Base-by-base conservation (phyloP, 2,113 vertebrate genomes). In the Pedetes capensis region DNA sequence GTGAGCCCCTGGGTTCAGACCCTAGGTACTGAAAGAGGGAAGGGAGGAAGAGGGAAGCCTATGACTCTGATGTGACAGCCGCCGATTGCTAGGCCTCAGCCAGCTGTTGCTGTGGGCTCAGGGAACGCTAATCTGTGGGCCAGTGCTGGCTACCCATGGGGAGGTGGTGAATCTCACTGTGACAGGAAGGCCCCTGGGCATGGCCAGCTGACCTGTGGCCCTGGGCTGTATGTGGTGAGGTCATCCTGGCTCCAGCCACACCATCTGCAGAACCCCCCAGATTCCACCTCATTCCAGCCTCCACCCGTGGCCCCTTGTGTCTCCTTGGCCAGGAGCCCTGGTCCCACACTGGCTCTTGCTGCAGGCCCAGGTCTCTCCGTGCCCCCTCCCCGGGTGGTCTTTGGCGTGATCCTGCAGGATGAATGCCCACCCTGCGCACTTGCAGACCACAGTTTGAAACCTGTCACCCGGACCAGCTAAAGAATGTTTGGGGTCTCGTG, bases 231-330 rank as follows among this genome's bases (percentile, higher is more conserved):
- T 11, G 64, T 49, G n/a, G 8, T 25, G 27, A 27, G n/a, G 27
- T 37, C 64, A 7, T 23, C 39, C 57, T 3, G 7, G 71, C 57
- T 51, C 18, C 29, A 29, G 25, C 18, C 66, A 63, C 0, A 51
- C 9, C 39, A 4, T 0, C 63, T 0, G 0, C 0, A 1, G 3
- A 34, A 49, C 10, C 22, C 76, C 34, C 32, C 27, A 12, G 0
- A 1, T n/a, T 17, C 16, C 4, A 5, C 49, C 8, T 5, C 1
- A 1, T 27, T 11, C 27, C 12, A 3, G 23, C 37, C 2, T 11
- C 23, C 0, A 0, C 34, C n/a, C 39, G 71, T 23, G 23, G 57
- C 20, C 49, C 55, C 4, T 0, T 2, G 14, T 10, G 39, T 79
- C 25, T 59, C 8, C 63, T 59, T 10, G 47, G 25, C 61, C n/a